A percentile compares a stretch with the other conserved stretches of the same genome.
Conservation (phyloP, 2,888 invertebrate species). For the Zelleria hepariella region DNA sequence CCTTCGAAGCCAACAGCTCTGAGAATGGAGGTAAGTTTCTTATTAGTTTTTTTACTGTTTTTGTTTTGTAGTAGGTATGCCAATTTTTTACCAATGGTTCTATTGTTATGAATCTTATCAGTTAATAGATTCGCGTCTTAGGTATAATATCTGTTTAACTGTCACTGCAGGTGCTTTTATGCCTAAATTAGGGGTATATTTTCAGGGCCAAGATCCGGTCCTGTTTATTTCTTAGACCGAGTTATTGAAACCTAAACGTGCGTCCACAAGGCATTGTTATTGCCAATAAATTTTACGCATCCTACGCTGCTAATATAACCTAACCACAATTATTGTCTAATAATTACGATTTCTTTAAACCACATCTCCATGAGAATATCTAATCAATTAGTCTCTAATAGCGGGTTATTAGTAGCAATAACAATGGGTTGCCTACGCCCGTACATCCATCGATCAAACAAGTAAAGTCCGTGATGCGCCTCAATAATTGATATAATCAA, state of each 20-base stretch:
- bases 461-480: neutral
- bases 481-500: neutral
- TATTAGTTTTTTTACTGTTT: neutral
- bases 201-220: too few relatives aligned
- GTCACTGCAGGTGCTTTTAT: too few relatives aligned
- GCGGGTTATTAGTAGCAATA: neutral
- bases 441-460: neutral
- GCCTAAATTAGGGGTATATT: too few relatives aligned
- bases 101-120: too few relatives aligned
- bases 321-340: too few relatives aligned
- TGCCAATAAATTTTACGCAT: too few relatives aligned
- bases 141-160: too few relatives aligned
- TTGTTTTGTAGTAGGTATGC: neutral
- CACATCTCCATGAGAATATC: neutral
- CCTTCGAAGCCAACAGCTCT: slow-evolving; percentile 92
- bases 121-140: neutral
- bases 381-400: neutral
- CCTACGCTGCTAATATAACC: neutral
- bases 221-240: too few relatives aligned
- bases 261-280: too few relatives aligned
- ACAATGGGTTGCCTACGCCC: neutral
- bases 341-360: neutral
- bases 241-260: too few relatives aligned
- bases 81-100: too few relatives aligned
- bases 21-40: slow-evolving; percentile 74